A percentile compares a stretch with the other conserved stretches of the same genome.
Conservation (phyloP, 1,140 invertebrate genomes). For the Pantala flavescens region DNA sequence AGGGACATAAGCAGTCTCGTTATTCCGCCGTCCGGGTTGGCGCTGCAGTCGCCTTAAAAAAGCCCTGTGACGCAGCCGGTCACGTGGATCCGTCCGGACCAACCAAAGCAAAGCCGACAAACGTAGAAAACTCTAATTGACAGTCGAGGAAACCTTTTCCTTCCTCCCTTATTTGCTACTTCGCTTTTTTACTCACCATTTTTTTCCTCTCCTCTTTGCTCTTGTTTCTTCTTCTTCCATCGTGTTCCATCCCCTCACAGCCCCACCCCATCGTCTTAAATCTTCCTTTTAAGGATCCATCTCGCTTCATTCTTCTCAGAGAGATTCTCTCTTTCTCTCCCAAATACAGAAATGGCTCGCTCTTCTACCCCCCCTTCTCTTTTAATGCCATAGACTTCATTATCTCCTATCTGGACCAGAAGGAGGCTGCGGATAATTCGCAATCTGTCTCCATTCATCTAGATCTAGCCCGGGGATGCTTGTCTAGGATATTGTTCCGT, state of each 20-base stretch:
- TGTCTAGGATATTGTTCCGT: too few species aligned
- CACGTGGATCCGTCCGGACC: not conserved
- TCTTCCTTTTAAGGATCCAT: not conserved
- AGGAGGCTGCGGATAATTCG: too few species aligned
- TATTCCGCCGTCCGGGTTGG: not conserved
- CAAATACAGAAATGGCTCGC: not conserved
- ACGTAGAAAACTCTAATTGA: not conserved
- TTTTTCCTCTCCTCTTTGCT: not conserved
- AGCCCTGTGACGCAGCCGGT: not conserved
- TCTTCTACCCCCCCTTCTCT: too few species aligned
- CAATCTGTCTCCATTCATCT: too few species aligned
- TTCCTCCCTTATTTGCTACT: not conserved
- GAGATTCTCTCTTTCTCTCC: not conserved
- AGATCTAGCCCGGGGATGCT: too few species aligned
- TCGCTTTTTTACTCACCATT: not conserved
- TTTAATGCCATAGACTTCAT: too few species aligned
- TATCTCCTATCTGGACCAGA: too few species aligned
- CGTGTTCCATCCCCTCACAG: not conserved
- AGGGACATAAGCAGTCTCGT: not conserved
- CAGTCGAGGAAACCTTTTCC: constrained; percentile 4
- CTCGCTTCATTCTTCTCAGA: not conserved
- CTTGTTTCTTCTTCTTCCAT: not conserved
- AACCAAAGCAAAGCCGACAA: constrained; percentile 8
- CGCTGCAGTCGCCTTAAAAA: not conserved
- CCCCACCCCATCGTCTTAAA: not conserved